Percentiles rank a stretch among this genome's conserved stretches.
Evolutionary conservation across 2,113 vertebrate genomes (phyloP).

Genomic region (Cichladusa arquata): DNA sequence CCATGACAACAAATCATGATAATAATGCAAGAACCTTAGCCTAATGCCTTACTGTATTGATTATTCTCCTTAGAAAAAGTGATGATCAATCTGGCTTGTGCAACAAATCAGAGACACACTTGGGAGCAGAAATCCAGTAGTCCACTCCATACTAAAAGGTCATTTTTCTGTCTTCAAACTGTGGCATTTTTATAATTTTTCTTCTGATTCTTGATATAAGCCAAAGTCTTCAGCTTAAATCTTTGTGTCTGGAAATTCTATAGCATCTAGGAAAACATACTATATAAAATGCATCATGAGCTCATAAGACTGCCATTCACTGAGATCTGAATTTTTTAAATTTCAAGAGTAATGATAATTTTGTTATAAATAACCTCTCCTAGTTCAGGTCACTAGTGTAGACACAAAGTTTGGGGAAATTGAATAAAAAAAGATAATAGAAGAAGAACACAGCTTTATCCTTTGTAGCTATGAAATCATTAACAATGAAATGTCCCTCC

Average conservation of each 20-base stretch:
- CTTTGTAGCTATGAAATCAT: slow-evolving; percentile 83
- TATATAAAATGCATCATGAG: slow-evolving; percentile 2
- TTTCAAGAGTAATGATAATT: slow-evolving; percentile 81
- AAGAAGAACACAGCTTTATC: slow-evolving; percentile 76
- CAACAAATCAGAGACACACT: not conserved
- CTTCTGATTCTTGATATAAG: not conserved
- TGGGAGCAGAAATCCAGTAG: not conserved
- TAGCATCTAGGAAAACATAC: not conserved
- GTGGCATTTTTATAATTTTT: not conserved
- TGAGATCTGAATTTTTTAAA: slow-evolving; percentile 80
- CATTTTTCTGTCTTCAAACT: not conserved
- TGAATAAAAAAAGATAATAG: slow-evolving; percentile 82
- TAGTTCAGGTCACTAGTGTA: slow-evolving; percentile 84
- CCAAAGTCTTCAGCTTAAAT: not conserved
- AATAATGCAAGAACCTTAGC: not conserved
- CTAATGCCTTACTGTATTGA: not conserved
- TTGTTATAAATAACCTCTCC: slow-evolving; percentile 84
- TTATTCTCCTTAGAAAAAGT: not conserved
- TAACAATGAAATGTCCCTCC: slow-evolving; percentile 81
- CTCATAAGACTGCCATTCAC: slow-evolving; percentile 58
- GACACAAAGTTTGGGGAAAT: slow-evolving; percentile 78
- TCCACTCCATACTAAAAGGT: not conserved
- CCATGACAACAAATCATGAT: not conserved
- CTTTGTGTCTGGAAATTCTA: not conserved
- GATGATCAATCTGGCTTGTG: not conserved